Evolutionary conservation across 2,888 invertebrate species (phyloP), one percentile per base, ranked within the genome.

Genomic region (Eristalis arbustorum): DNA sequence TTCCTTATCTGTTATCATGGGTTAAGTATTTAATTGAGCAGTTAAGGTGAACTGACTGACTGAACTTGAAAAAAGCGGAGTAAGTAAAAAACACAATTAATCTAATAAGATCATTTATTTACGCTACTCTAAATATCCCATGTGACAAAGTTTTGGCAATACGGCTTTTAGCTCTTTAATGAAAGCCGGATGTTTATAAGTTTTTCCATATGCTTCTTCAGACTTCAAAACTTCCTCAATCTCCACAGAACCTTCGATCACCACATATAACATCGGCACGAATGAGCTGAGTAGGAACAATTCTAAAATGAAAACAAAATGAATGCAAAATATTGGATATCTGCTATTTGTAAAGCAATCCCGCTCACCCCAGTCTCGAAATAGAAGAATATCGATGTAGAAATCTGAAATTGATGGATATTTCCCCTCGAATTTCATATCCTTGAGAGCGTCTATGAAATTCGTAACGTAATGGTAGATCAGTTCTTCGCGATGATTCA

Each of bases 391-490:
- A 25, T 88, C 88, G 0, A 83, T 25, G 31, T 88, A 89, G 23
- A 91, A 89, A 1, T 88, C 84, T 0, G 71, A 23, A n/a, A 85
- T 68, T 0, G 59, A 87, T 1, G 91, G 91, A n/a, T 90, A 2
- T 28, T 59, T 57, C 0, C 89, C 90, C 0, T 83, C 64, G 57
- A 83, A 91, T 1, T 88, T 75, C 0, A 91, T 81, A 74, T 88
- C 89, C 42, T 81, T 78, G 4, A 91, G 69, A 0, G 89, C 88
- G 0, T 87, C 78, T 1, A 69, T 57, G 5, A 91, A 89, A 8
- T 75, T 84, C 0, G 71, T 62, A n/a, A 89, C 90, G 34, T 90
- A 91, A 66, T 89, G 88, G 18, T 89, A 59, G 3, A 90, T 62
- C 0, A 90, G 59, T 37, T 90, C 89, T n/a, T 91, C 89, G 1